These are phyloP conservation scores for Cynopterus sphinx DNA, from an alignment of 2,797 vertebrate species.

Conservation along the genomic window DNA sequence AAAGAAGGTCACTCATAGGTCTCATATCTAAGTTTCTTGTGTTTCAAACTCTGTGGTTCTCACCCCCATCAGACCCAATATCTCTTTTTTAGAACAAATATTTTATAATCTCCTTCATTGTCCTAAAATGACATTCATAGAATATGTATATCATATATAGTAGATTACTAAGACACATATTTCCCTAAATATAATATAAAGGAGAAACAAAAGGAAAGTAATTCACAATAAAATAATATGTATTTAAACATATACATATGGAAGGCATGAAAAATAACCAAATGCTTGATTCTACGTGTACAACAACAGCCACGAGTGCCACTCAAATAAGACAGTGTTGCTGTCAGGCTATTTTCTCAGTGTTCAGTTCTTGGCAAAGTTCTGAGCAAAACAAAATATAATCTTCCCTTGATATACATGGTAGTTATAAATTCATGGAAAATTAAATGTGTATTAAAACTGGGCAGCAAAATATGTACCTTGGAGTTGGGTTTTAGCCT, in stretches of 20 bases:
- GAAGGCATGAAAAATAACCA: not conserved
- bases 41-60: not conserved
- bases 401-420: slow-evolving; percentile 20
- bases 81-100: slow-evolving; percentile 27
- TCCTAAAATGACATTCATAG: not conserved
- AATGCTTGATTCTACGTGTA: not conserved
- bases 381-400: slow-evolving; percentile 43
- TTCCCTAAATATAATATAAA: not conserved
- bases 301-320: not conserved
- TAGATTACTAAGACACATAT: not conserved
- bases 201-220: slow-evolving; percentile 28
- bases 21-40: not conserved
- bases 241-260: not conserved
- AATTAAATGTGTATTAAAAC: slow-evolving; percentile 46
- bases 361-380: not conserved
- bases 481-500: not conserved
- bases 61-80: not conserved
- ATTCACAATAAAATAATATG: not conserved
- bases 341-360: not conserved
- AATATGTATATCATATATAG: not conserved
- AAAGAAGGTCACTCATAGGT: not conserved
- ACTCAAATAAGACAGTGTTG: not conserved
- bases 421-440: slow-evolving; percentile 45
- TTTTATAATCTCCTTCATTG: not conserved
- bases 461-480: slow-evolving; percentile 18